These are phyloP conservation scores for Tinea pellionella DNA, from an alignment of 2,888 invertebrate genomes.

Conservation along the genomic window DNA sequence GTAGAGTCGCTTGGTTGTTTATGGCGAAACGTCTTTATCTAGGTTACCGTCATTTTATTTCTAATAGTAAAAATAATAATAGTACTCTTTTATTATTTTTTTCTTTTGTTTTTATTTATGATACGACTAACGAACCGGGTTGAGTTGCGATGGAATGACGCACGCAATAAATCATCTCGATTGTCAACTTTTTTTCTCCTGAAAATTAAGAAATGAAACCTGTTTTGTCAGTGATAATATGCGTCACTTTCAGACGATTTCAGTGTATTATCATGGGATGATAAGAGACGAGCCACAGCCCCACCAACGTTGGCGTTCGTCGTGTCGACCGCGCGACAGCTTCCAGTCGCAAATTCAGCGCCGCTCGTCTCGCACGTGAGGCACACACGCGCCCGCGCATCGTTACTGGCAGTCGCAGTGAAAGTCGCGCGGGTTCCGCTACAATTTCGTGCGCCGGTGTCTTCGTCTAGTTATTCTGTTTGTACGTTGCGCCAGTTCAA, in stretches of 20 bases:
- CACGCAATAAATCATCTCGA: background rate
- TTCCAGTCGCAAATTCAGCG: conserved; percentile 47
- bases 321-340: background rate
- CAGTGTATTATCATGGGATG: background rate
- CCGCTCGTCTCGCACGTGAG: conserved; percentile 51
- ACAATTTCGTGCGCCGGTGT: conserved; percentile 53
- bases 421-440: conserved; percentile 60
- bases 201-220: background rate
- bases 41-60: background rate
- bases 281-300: background rate
- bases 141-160: background rate
- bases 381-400: conserved; percentile 37
- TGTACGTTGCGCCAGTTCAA: conserved; percentile 64
- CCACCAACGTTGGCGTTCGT: background rate
- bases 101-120: background rate
- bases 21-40: background rate
- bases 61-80: background rate
- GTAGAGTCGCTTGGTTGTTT: background rate
- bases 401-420: conserved; percentile 34
- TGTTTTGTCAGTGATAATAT: background rate
- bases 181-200: background rate
- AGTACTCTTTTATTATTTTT: background rate
- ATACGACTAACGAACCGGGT: background rate
- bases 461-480: conserved; percentile 65
- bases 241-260: background rate